phyloP scores from a whole-genome alignment of 1,140 invertebrate genomes.

The Macrosteles quadrilineatus region DNA sequence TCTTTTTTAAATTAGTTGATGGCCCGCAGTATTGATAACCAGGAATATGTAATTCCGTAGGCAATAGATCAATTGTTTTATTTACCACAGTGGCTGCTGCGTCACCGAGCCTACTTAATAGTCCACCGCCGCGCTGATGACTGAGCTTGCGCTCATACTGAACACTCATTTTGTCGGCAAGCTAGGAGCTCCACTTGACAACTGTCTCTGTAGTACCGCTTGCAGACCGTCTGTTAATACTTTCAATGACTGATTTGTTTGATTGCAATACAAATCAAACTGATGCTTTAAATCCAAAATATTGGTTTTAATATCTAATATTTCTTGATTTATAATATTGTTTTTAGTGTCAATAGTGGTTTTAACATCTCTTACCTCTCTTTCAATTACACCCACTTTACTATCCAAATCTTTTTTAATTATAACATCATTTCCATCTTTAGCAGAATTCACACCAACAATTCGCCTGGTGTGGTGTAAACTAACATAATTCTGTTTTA shows the following conservation, averaged over 20 bases:
- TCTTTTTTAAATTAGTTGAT: constrained; percentile 49
- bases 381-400: not conserved
- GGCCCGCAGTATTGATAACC: constrained; percentile 49
- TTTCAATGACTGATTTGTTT: too few species aligned
- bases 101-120: not conserved
- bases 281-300: too few species aligned
- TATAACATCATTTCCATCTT: not conserved
- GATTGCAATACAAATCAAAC: too few species aligned
- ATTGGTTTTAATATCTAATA: not conserved
- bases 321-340: not conserved
- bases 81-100: constrained; percentile 2
- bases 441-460: not conserved
- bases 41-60: constrained; percentile 28
- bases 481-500: not conserved
- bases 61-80: constrained; percentile 6
- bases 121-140: not conserved
- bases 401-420: not conserved
- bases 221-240: too few species aligned
- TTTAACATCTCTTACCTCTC: not conserved
- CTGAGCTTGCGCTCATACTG: too few species aligned
- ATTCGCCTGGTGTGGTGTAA: not conserved
- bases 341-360: not conserved
- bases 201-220: too few species aligned
- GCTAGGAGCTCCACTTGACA: too few species aligned
- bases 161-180: too few species aligned